Percentiles rank a stretch among this genome's conserved stretches.
These are phyloP conservation scores for Parotocinclus haroldoi DNA, from an alignment of 2,797 vertebrate species.

Conservation along the genomic window DNA sequence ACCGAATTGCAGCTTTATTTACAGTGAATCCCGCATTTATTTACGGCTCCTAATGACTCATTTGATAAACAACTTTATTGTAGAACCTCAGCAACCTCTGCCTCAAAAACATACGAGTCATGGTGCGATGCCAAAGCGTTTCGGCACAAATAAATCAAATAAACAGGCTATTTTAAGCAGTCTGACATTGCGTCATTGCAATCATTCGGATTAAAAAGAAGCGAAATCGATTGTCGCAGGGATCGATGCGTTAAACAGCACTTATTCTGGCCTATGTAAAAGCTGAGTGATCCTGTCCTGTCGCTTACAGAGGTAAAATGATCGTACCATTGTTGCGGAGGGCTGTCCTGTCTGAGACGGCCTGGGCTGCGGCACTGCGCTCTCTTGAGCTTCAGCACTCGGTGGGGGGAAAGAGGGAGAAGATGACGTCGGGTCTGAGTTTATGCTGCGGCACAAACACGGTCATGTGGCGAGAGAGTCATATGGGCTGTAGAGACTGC, in stretches of 20 bases:
- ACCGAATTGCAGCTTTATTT: too few species aligned
- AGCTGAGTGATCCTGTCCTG: too few species aligned
- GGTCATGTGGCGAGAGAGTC: conserved; percentile 54
- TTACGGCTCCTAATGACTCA: too few species aligned
- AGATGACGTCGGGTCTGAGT: conserved; percentile 47
- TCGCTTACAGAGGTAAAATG: conserved; percentile 9
- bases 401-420: conserved; percentile 49
- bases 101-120: conserved; percentile 12
- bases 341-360: conserved; percentile 43
- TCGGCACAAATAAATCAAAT: neutral
- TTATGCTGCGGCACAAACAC: conserved; percentile 50
- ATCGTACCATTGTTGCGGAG: conserved; percentile 54
- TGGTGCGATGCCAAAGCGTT: neutral
- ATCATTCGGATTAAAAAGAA: conserved; percentile 9
- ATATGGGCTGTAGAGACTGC: conserved; percentile 39
- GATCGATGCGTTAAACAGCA: neutral
- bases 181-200: conserved; percentile 43
- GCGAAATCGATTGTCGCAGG: neutral
- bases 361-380: conserved; percentile 38
- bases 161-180: neutral
- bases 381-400: conserved; percentile 48
- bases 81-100: too few species aligned
- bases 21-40: too few species aligned
- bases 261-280: neutral
- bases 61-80: too few species aligned